phyloP scores from a whole-genome alignment of 2,888 invertebrate species.

The Periphyllus acericola region DNA sequence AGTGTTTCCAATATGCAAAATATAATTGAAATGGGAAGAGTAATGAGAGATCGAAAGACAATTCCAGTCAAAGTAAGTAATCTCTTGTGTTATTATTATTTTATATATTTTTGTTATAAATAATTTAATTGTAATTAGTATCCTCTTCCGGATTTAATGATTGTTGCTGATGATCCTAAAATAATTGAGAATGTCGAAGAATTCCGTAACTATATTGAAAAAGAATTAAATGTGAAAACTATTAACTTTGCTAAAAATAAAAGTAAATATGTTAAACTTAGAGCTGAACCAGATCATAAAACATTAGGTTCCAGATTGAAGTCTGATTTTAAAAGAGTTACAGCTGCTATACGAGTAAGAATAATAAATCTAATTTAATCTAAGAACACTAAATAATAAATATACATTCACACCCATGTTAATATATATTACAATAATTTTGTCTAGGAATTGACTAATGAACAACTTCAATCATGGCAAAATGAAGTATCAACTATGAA shows the following conservation, averaged over 20 bases:
- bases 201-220: slow-evolving; percentile 85
- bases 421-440: slow-evolving; percentile 6
- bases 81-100: background rate
- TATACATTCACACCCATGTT: background rate
- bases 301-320: slow-evolving; percentile 88
- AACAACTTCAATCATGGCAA: slow-evolving; percentile 63
- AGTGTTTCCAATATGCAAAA: slow-evolving; percentile 93
- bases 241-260: slow-evolving; percentile 90
- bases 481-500: slow-evolving; percentile 42
- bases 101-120: background rate
- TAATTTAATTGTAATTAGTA: slow-evolving; percentile 70
- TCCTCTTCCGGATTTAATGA: slow-evolving; percentile 94
- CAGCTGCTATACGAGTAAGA: slow-evolving; percentile 78
- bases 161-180: slow-evolving; percentile 85
- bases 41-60: slow-evolving; percentile 91
- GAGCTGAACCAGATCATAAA: slow-evolving; percentile 96
- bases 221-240: slow-evolving; percentile 91
- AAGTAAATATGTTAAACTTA: slow-evolving; percentile 86
- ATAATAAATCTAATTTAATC: background rate
- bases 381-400: background rate
- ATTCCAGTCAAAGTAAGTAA: slow-evolving; percentile 82
- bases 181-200: slow-evolving; percentile 82
- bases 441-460: slow-evolving; percentile 60
- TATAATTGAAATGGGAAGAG: slow-evolving; percentile 92
- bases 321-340: slow-evolving; percentile 88